Evolutionary conservation across 2,113 vertebrate species (phyloP).

Genomic region (Sprattus sprattus): DNA sequence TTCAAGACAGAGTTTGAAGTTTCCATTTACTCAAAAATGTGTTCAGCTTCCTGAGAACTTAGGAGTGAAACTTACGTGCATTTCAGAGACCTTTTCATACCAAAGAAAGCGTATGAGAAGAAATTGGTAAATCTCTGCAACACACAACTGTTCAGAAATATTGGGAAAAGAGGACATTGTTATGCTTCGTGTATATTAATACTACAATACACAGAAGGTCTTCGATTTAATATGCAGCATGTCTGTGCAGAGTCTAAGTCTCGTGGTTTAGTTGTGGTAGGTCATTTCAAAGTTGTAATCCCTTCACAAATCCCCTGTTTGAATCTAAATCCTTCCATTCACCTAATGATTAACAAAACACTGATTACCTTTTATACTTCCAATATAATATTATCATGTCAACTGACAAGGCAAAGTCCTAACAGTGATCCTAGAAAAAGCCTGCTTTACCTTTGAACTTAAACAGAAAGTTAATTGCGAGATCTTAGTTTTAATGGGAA

Average conservation of each 20-base stretch:
- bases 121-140: not conserved
- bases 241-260: conserved; percentile 74
- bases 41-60: not conserved
- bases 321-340: conserved; percentile 76
- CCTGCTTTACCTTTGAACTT: not conserved
- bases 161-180: too few relatives aligned
- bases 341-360: conserved; percentile 72
- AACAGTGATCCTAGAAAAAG: not conserved
- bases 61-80: not conserved
- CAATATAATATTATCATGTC: not conserved
- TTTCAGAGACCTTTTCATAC: not conserved
- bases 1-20: conserved; percentile 5
- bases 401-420: not conserved
- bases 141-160: not conserved
- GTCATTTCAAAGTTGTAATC: too few relatives aligned
- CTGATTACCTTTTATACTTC: not conserved
- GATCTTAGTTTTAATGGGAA: not conserved
- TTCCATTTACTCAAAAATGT: not conserved
- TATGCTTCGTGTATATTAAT: not conserved
- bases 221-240: conserved; percentile 17
- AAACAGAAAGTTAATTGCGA: not conserved
- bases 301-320: conserved; percentile 45
- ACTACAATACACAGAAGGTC: conserved; percentile 21
- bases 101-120: not conserved
- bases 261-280: conserved; percentile 62